Evolutionary conservation across 2,888 invertebrate species (phyloP), one percentile per base, ranked within the genome.

Genomic region (Lasioglossum leucozonium): DNA sequence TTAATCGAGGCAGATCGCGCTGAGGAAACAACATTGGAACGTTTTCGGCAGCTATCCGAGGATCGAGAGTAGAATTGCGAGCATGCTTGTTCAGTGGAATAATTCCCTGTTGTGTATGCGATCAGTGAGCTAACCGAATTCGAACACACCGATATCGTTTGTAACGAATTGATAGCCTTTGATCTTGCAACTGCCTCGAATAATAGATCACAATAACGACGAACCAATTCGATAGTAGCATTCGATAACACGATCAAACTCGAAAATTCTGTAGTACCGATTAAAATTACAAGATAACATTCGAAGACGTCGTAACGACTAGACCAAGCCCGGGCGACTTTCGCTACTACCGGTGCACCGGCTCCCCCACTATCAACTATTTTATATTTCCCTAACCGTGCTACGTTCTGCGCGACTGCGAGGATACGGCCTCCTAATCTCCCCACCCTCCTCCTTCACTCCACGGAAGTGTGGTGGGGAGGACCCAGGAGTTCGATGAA

Each of bases 191-290:
- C 51, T 13, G 69, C 44, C 51, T 42, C 26, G 51, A 22, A 42
- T 30, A 18, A 72, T 30, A 18, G 47, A 82, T 58, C 58, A 40
- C 34, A 47, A 58, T 72, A 69, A 51, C 18, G 26, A 72, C 13
- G 75, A 77, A 83, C 82, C 82, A 81, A 76, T 81, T 65, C 44
- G 55, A 72, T 40, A 16, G 37, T 67, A 67, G 72, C 62, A n/a
- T 18, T 34, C 55, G 11, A 37, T 10, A 0, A 55, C n/a, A 65
- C 13, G 26, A 72, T n/a, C 51, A n/a, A 62, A 22, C 69, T 40
- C 76, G 40, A 58, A n/a, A 47, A 42, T 72, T 40, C n/a, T 71
- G 34, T 62, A 18, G 4, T 44, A 40, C 8, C 47, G 62, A 16
- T 81, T 42, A 65, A 47, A 44, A 72, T 55, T 18, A 72, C 26